phyloP scores from a whole-genome alignment of 2,888 invertebrate genomes.

The Leptarthrus brevirostris region DNA sequence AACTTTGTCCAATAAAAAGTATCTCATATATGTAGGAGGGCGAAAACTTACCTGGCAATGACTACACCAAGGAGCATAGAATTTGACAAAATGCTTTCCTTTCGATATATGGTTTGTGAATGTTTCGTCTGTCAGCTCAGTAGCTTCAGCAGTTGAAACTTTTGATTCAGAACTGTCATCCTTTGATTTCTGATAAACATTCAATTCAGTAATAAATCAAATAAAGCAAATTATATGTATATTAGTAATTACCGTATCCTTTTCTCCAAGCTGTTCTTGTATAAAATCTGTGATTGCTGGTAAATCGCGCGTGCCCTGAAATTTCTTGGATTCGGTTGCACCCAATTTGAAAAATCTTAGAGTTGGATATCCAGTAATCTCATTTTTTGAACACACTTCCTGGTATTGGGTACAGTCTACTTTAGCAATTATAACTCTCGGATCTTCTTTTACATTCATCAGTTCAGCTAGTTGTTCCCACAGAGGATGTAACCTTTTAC shows the following conservation, averaged over 20 bases:
- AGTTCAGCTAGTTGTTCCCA: slow-evolving; percentile 86
- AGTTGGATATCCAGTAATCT: slow-evolving; percentile 85
- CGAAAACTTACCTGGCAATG: slow-evolving; percentile 77
- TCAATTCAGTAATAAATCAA: too few relatives aligned
- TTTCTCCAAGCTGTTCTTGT: slow-evolving; percentile 75
- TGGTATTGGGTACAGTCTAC: slow-evolving; percentile 86
- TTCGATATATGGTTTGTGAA: slow-evolving; percentile 77
- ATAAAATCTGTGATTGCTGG: slow-evolving; percentile 81
- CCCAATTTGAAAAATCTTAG: slow-evolving; percentile 82
- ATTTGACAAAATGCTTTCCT: slow-evolving; percentile 89
- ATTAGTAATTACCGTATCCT: slow-evolving; percentile 58
- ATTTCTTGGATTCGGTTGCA: slow-evolving; percentile 76
- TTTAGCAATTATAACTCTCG: slow-evolving; percentile 79
- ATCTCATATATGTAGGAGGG: neutral
- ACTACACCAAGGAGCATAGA: slow-evolving; percentile 93
- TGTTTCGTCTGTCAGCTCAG: slow-evolving; percentile 80
- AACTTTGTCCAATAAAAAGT: neutral
- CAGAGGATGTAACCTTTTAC: slow-evolving; percentile 82
- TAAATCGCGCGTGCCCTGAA: slow-evolving; percentile 81
- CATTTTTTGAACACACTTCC: slow-evolving; percentile 79
- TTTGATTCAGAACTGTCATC: neutral
- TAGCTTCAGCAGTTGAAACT: slow-evolving; percentile 64
- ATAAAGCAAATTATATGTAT: too few relatives aligned
- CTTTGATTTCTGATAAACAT: too few relatives aligned
- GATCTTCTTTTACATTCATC: slow-evolving; percentile 73